Evolutionary conservation across 1,140 invertebrate genomes (phyloP).

Genomic region (Acyrthosiphon pisum): DNA sequence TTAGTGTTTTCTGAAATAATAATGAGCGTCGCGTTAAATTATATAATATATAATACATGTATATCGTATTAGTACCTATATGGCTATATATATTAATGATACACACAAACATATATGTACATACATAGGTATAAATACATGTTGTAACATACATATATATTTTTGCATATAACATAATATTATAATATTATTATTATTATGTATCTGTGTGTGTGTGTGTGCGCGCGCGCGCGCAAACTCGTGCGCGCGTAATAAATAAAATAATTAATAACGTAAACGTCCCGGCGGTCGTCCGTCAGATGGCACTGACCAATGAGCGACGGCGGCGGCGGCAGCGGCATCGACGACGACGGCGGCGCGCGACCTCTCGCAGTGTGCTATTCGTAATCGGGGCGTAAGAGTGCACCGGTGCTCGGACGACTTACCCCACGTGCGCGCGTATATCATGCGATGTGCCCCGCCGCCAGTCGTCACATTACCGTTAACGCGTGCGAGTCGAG

Average conservation of each 20-base stretch:
- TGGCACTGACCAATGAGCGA: slow-evolving; percentile 55
- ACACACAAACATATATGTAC: too few relatives aligned
- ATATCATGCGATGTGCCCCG: slow-evolving; percentile 20
- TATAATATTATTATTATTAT: not conserved
- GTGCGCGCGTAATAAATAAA: not conserved
- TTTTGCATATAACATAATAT: not conserved
- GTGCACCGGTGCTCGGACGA: slow-evolving; percentile 55
- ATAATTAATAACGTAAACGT: slow-evolving; percentile 25
- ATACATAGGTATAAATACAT: too few relatives aligned
- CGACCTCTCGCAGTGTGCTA: slow-evolving; percentile 56
- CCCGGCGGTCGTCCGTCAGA: slow-evolving; percentile 52
- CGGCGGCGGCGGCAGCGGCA: not conserved
- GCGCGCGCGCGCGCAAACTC: accelerated
- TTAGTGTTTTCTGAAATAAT: too few relatives aligned
- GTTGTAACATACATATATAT: not conserved
- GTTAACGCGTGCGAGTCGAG: not conserved
- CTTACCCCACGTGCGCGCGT: slow-evolving; percentile 56
- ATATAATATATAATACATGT: too few relatives aligned
- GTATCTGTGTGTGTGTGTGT: too few relatives aligned
- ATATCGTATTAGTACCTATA: too few relatives aligned
- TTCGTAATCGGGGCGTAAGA: slow-evolving; percentile 57
- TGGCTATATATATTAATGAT: too few relatives aligned
- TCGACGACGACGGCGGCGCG: slow-evolving; percentile 24
- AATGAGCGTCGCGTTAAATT: too few relatives aligned
- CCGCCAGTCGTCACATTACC: slow-evolving; percentile 20